Conservation (phyloP, 2,888 invertebrate species). For the Agrilus mali region DNA sequence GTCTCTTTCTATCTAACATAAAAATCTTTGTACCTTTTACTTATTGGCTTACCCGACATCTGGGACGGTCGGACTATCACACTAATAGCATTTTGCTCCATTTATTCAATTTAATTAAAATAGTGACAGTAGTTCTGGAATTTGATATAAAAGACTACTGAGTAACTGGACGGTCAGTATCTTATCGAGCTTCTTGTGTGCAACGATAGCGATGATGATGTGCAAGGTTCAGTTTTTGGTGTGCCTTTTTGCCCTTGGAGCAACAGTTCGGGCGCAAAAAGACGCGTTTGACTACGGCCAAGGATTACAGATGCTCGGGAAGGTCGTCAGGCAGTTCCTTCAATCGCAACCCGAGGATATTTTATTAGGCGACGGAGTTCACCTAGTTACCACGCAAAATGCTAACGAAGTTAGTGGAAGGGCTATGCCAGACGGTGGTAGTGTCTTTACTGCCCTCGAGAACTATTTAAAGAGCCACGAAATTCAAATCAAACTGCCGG, state of each 20-base stretch:
- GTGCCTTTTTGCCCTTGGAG: conserved; percentile 12
- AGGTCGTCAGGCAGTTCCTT: conserved; percentile 41
- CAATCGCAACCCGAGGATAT: conserved; percentile 40
- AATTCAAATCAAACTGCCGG: conserved; percentile 55
- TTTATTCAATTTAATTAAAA: conserved; percentile 27
- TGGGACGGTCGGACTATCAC: no score
- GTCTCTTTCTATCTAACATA: neutral
- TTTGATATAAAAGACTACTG: conserved; percentile 9
- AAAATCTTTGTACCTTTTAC: neutral
- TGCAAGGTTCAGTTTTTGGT: conserved; percentile 22
- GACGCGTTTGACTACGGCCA: conserved; percentile 21
- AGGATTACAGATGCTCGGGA: conserved; percentile 25
- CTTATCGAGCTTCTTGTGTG: conserved; percentile 3
- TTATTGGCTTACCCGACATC: no score
- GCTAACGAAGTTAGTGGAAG: conserved; percentile 35
- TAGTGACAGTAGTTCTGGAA: conserved; percentile 11
- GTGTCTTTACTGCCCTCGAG: conserved; percentile 45
- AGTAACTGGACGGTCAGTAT: conserved; percentile 6
- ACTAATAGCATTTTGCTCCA: conserved; percentile 30
- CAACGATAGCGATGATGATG: conserved; percentile 18
- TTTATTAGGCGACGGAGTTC: conserved; percentile 50
- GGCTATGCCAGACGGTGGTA: conserved; percentile 38
- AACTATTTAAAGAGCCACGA: conserved; percentile 61
- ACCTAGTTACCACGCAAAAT: conserved; percentile 44
- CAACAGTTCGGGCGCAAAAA: conserved; percentile 9